phyloP scores from a whole-genome alignment of 2,113 vertebrate species.

The Shinisaurus crocodilurus region DNA sequence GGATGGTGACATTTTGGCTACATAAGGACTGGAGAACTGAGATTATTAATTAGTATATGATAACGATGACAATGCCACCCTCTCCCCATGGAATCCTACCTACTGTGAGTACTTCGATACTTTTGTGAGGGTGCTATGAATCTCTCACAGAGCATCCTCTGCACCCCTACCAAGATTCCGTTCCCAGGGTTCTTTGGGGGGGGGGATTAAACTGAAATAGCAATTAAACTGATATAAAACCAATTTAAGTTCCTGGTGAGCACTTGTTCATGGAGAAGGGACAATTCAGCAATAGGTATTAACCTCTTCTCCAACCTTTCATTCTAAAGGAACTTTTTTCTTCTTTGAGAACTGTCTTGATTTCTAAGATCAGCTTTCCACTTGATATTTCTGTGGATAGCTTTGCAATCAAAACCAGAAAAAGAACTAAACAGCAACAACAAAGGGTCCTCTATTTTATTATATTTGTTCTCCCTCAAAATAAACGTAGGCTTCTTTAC shows the following conservation, averaged over 20 bases:
- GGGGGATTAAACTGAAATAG: background rate
- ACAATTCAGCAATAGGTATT: background rate
- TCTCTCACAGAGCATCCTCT: background rate
- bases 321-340: background rate
- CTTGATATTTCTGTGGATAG: background rate
- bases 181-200: background rate
- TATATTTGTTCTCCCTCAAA: background rate
- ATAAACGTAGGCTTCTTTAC: background rate
- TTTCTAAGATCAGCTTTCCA: background rate
- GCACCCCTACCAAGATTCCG: background rate
- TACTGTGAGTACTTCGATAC: background rate
- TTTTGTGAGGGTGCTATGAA: background rate
- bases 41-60: background rate
- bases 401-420: background rate
- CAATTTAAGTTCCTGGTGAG: background rate
- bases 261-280: background rate
- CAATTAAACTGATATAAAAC: background rate
- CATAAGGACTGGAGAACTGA: background rate
- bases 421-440: background rate
- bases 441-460: background rate
- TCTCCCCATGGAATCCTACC: no score
- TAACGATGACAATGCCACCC: background rate
- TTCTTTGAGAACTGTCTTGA: background rate
- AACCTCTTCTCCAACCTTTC: background rate
- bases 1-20: background rate